Base-by-base conservation (phyloP, 2,113 vertebrate species). In the Prietella phreatophila region DNA sequence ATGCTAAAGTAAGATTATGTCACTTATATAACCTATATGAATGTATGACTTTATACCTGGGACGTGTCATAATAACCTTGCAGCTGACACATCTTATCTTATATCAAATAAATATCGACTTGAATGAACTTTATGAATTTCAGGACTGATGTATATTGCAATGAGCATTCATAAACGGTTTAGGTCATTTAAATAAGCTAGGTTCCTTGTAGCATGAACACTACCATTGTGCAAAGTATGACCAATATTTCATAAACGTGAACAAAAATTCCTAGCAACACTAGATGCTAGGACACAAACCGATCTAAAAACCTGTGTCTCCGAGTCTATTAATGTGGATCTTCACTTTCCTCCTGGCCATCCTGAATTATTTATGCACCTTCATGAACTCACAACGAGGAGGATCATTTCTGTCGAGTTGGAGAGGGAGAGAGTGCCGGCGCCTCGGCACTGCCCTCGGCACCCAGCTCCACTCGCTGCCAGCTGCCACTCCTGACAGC, bases 351-450 rank as follows among this genome's bases (percentile, higher is more conserved):
- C 92, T 92, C 90, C 86, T 87, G 83, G 89, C 83, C 84, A 89
- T 39, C n/a, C 83, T 91, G 91, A 89, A 89, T 93, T 89, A 88
- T 94, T 94, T 90, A 92, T 93, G 92, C 90, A 90, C 92, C 93
- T 93, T 94, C 93, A 92, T 94, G 94, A 94, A 92, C 91, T 93
- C 88, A 86, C 53, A 90, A 91, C 90, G 91, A 86, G 89, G 91
- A 88, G 91, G 85, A 90, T 91, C 92, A 89, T 93, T 92, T 91
- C 94, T 91, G 84, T 94, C 92, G 93, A 94, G 92, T 94, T 94
- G 92, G 91, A 58, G 30, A 73, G 85, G 61, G 85, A n/a, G 60
- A 80, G 47, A 91, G 92, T 63, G 65, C 86, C 78, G 90, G 81
- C 82, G 88, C 89, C 89, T 90, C 75, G 67, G 65, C 19, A 42